Conservation (phyloP, 2,888 invertebrate genomes). For the Eristalis intricaria region DNA sequence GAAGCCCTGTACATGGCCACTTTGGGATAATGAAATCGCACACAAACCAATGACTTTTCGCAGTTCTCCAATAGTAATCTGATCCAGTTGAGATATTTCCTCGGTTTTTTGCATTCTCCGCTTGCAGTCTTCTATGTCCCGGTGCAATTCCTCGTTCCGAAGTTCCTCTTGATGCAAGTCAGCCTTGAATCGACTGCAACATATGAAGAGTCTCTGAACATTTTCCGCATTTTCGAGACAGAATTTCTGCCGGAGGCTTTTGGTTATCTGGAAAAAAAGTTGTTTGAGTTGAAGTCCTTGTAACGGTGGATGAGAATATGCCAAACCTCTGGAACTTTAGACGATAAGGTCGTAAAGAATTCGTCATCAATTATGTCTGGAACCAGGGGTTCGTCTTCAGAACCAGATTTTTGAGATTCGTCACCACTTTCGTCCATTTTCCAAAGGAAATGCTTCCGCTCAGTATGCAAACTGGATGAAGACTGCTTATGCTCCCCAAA, state of each 20-base stretch:
- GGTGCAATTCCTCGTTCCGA: slow-evolving; percentile 75
- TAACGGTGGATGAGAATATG: background rate
- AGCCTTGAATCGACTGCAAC: slow-evolving; percentile 77
- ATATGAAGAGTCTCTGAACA: slow-evolving; percentile 79
- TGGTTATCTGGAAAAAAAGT: slow-evolving; percentile 75
- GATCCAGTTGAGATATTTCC: slow-evolving; percentile 77
- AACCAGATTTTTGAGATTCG: slow-evolving; percentile 78
- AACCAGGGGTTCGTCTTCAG: slow-evolving; percentile 80
- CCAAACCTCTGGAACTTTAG: slow-evolving; percentile 77
- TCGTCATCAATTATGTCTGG: slow-evolving; percentile 80
- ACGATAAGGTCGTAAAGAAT: slow-evolving; percentile 76
- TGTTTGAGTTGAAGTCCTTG: background rate
- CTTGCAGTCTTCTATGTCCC: slow-evolving; percentile 75
- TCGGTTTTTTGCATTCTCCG: slow-evolving; percentile 75
- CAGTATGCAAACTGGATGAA: background rate
- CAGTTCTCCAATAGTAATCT: slow-evolving; percentile 78
- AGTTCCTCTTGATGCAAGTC: slow-evolving; percentile 76
- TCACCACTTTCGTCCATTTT: slow-evolving; percentile 69
- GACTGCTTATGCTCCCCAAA: background rate
- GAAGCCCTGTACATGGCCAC: background rate
- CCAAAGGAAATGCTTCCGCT: background rate
- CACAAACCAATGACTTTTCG: slow-evolving; percentile 78
- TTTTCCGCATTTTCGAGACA: slow-evolving; percentile 79
- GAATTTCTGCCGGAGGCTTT: slow-evolving; percentile 78
- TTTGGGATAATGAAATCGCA: background rate